Evolutionary conservation across 2,113 vertebrate species (phyloP).

Genomic region (Stegostoma tigrinum): DNA sequence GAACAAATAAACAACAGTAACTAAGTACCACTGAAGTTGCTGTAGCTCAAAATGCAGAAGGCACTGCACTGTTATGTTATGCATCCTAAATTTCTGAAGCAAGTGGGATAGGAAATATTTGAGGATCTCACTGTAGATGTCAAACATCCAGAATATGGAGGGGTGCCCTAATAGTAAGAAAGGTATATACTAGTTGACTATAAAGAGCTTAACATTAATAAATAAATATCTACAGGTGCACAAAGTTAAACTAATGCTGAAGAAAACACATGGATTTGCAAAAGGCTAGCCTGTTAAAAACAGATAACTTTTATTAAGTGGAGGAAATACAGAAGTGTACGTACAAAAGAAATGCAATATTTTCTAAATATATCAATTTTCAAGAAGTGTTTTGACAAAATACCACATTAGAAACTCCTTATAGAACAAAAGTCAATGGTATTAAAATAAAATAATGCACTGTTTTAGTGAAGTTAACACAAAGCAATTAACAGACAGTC

Average conservation of each 20-base stretch:
- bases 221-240: neutral
- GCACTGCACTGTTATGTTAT: neutral
- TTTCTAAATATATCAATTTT: neutral
- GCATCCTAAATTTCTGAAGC: neutral
- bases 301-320: neutral
- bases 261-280: neutral
- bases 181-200: neutral
- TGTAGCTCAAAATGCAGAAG: neutral
- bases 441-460: neutral
- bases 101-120: neutral
- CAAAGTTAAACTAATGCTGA: neutral
- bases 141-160: neutral
- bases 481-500: neutral
- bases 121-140: neutral
- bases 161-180: neutral
- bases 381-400: neutral
- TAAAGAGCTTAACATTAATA: neutral
- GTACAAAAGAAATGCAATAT: neutral
- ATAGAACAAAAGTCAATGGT: neutral
- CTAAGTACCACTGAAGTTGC: neutral
- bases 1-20: neutral
- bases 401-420: neutral
- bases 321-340: neutral
- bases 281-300: neutral
- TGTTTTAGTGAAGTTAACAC: neutral